A percentile compares a stretch with the other conserved stretches of the same genome.
Evolutionary conservation across 2,113 vertebrate species (phyloP).

Genomic region (Prolemur simus): DNA sequence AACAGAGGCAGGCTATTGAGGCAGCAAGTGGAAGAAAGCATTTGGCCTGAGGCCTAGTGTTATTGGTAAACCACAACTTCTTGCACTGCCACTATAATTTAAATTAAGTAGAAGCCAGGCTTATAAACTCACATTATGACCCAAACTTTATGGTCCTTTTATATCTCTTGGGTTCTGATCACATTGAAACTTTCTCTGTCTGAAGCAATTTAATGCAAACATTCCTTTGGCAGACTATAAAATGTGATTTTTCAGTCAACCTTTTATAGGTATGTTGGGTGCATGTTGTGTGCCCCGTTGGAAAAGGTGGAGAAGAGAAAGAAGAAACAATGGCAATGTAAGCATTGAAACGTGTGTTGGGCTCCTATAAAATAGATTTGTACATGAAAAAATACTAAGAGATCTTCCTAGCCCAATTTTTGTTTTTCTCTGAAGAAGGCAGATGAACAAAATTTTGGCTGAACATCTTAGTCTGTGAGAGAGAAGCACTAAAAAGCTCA

Average conservation of each 20-base stretch:
- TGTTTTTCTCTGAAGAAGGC: slow-evolving; percentile 76
- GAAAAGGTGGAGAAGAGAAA: slow-evolving; percentile 38
- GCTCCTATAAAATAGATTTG: slow-evolving; percentile 80
- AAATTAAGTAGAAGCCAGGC: slow-evolving; percentile 82
- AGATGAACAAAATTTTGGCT: slow-evolving; percentile 75
- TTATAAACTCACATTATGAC: slow-evolving; percentile 83
- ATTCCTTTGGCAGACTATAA: slow-evolving; percentile 81
- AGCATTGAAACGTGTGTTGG: slow-evolving; percentile 79
- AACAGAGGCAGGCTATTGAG: slow-evolving; percentile 36
- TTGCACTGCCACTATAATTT: slow-evolving; percentile 78
- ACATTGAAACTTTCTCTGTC: slow-evolving; percentile 81
- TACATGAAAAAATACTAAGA: slow-evolving; percentile 78
- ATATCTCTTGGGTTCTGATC: slow-evolving; percentile 82
- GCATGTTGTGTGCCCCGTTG: slow-evolving; percentile 74
- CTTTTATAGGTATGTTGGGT: slow-evolving; percentile 82
- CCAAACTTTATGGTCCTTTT: slow-evolving; percentile 80
- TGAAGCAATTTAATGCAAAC: slow-evolving; percentile 82
- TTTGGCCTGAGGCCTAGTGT: slow-evolving; percentile 74
- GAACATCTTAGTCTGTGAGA: slow-evolving; percentile 74
- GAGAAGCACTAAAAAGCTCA: slow-evolving; percentile 12
- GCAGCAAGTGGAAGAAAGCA: slow-evolving; percentile 56
- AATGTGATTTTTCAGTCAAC: slow-evolving; percentile 80
- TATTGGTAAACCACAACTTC: slow-evolving; percentile 81
- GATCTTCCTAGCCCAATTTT: slow-evolving; percentile 73
- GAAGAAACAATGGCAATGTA: slow-evolving; percentile 72